Conservation (phyloP, 2,888 invertebrate genomes). For the Caenorhabditis wallacei region DNA sequence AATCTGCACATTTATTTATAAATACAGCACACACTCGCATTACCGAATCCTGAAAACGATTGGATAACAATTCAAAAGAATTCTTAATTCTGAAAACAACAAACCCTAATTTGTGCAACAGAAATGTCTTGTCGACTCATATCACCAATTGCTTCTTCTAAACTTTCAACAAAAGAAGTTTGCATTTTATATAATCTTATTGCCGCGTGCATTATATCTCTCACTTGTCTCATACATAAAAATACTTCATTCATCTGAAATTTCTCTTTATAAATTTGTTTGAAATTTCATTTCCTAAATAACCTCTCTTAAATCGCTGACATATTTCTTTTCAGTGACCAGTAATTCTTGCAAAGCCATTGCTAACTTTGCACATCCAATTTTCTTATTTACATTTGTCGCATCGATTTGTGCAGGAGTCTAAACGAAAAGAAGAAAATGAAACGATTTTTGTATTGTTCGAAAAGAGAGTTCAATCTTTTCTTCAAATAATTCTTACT, state of each 20-base stretch:
- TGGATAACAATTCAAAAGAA: neutral
- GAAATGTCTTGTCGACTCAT: slow-evolving; percentile 58
- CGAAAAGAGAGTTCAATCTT: slow-evolving; percentile 5
- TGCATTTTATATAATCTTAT: slow-evolving; percentile 68
- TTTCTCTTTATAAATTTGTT: neutral
- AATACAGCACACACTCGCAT: slow-evolving; percentile 77
- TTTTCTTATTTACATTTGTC: slow-evolving; percentile 41
- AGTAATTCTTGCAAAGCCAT: slow-evolving; percentile 73
- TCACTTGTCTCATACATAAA: slow-evolving; percentile 63
- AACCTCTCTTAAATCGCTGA: slow-evolving; percentile 72
- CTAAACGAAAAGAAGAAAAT: slow-evolving; percentile 19
- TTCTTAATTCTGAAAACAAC: neutral
- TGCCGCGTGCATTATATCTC: slow-evolving; percentile 72
- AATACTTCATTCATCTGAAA: slow-evolving; percentile 72
- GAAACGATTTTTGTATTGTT: slow-evolving; percentile 8
- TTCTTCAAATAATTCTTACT: slow-evolving; percentile 10
- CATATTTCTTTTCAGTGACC: slow-evolving; percentile 74
- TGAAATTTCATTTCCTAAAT: neutral
- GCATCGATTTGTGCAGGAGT: slow-evolving; percentile 49
- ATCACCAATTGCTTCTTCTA: slow-evolving; percentile 72
- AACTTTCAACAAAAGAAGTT: slow-evolving; percentile 65
- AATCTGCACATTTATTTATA: slow-evolving; percentile 77
- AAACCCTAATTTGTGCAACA: slow-evolving; percentile 65
- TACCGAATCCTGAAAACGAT: slow-evolving; percentile 72
- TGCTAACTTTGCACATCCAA: slow-evolving; percentile 63